Percentiles rank a stretch among this genome's conserved stretches.
Evolutionary conservation across 2,797 vertebrate genomes (phyloP).

Genomic region (Labeo calbasu): DNA sequence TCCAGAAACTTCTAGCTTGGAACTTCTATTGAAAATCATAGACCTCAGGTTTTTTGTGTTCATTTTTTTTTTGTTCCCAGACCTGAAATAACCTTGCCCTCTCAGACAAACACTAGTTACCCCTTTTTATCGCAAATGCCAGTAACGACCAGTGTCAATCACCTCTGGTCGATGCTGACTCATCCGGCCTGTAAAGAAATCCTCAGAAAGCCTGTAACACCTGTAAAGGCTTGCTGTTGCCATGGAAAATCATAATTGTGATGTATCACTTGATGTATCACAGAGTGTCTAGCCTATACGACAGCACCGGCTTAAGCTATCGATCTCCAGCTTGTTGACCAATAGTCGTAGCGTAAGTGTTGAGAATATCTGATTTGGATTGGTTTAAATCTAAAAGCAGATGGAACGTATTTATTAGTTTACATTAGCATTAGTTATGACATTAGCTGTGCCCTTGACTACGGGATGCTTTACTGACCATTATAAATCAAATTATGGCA

Average conservation of each 20-base stretch:
- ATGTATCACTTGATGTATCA: constrained; percentile 1
- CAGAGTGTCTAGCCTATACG: neutral
- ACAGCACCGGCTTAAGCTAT: neutral
- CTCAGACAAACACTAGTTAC: constrained; percentile 6
- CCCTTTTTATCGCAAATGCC: constrained; percentile 18
- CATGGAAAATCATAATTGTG: constrained; percentile 31
- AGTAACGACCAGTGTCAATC: constrained; percentile 28
- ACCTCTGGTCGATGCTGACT: constrained; percentile 9
- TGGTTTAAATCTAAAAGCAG: neutral
- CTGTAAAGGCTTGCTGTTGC: constrained; percentile 27
- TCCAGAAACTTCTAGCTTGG: neutral
- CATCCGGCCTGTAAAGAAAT: constrained; percentile 24
- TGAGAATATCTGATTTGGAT: constrained; percentile 22
- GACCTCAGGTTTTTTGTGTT: neutral
- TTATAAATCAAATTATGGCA: constrained; percentile 34
- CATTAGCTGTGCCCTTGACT: neutral
- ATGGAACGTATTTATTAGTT: constrained; percentile 41
- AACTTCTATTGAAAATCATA: neutral
- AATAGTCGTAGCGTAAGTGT: neutral
- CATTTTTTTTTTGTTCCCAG: too few relatives aligned
- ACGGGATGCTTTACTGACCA: neutral
- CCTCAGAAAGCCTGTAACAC: neutral
- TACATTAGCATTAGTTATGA: constrained; percentile 13
- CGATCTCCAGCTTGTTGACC: constrained; percentile 23
- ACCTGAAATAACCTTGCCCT: constrained; percentile 7